Evolutionary conservation across 2,888 invertebrate genomes (phyloP).

Genomic region (Eristalis tenax): DNA sequence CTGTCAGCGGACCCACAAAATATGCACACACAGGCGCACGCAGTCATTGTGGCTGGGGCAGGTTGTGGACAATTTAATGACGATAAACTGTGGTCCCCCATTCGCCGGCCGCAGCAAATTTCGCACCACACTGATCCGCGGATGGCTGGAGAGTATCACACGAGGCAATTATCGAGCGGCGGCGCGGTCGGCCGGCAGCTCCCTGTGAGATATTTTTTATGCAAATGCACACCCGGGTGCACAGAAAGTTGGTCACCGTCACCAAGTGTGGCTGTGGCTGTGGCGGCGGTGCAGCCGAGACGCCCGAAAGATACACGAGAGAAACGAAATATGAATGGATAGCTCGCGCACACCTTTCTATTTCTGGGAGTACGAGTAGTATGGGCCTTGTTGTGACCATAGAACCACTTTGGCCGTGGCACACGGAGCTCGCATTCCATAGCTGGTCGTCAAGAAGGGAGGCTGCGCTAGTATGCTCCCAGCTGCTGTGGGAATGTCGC

Average conservation of each 20-base stretch:
- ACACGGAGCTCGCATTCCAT: background rate
- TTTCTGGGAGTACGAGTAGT: constrained; percentile 46
- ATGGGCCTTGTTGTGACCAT: constrained; percentile 34
- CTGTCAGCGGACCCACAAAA: constrained; percentile 65
- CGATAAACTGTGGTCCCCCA: constrained; percentile 60
- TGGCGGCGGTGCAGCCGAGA: background rate
- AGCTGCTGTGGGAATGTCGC: constrained; percentile 5
- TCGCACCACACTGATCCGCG: constrained; percentile 25
- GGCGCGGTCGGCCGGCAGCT: constrained; percentile 18
- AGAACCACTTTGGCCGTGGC: constrained; percentile 40
- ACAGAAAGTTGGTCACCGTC: constrained; percentile 63
- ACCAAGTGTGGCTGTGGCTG: background rate
- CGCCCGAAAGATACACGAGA: constrained; percentile 47
- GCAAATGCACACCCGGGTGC: constrained; percentile 67
- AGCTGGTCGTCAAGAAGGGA: constrained; percentile 1
- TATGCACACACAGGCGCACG: constrained; percentile 26
- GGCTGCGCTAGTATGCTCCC: background rate
- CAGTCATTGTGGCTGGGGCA: constrained; percentile 27
- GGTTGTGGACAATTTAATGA: constrained; percentile 69
- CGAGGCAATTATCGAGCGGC: constrained; percentile 52
- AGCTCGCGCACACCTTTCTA: constrained; percentile 65
- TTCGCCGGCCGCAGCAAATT: background rate
- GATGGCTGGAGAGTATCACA: constrained; percentile 33
- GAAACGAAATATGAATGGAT: constrained; percentile 57
- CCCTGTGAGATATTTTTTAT: constrained; percentile 61